phyloP scores from a whole-genome alignment of 2,113 vertebrate genomes.

The Cyrtonyx montezumae region DNA sequence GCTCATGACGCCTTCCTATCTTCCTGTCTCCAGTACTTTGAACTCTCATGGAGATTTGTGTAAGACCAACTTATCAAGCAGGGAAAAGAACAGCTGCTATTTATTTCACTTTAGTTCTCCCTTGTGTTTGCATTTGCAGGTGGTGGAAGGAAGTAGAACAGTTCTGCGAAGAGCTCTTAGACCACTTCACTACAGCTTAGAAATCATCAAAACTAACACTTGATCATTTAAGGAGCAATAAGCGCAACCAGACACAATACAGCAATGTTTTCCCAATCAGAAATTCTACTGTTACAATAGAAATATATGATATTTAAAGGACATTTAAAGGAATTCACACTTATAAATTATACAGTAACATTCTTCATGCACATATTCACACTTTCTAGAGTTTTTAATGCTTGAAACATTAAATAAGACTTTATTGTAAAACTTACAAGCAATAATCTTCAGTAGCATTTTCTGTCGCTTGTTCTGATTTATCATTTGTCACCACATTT shows the following conservation, averaged over 20 bases:
- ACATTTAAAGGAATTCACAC: not conserved
- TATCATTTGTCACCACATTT: conserved; percentile 11
- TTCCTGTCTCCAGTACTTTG: not conserved
- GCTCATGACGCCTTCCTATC: not conserved
- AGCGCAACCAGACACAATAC: not conserved
- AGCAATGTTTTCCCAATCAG: not conserved
- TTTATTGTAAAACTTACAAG: not conserved
- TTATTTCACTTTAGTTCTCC: conserved; percentile 29
- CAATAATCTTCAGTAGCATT: not conserved
- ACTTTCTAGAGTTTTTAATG: not conserved
- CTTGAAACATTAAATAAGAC: not conserved
- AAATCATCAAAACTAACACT: not conserved
- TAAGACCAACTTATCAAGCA: not conserved
- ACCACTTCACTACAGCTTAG: not conserved
- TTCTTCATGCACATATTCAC: not conserved
- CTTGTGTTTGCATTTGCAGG: conserved; percentile 9
- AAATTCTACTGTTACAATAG: not conserved
- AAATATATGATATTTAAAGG: not conserved
- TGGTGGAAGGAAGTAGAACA: conserved; percentile 12
- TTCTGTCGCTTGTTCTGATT: not conserved
- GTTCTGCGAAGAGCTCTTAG: not conserved
- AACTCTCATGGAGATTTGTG: conserved; percentile 6
- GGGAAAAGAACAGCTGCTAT: conserved; percentile 16
- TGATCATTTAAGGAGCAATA: not conserved
- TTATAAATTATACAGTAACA: not conserved